A percentile compares a stretch with the other conserved stretches of the same genome.
Conservation (phyloP, 2,113 vertebrate genomes). For the Oenanthe melanoleuca region DNA sequence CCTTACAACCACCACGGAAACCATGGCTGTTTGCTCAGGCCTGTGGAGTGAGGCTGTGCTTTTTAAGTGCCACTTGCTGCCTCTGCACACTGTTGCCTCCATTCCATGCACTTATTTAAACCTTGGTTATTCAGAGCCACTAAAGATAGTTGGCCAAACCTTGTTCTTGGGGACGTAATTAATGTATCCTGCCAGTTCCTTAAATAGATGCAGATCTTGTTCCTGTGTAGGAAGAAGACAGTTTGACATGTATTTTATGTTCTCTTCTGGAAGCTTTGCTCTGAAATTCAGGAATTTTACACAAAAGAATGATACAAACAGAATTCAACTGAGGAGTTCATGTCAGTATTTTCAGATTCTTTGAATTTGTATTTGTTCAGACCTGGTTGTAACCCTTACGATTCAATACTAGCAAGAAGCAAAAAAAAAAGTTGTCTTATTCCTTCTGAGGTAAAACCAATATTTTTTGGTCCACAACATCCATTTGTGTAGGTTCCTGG, state of each 20-base stretch:
- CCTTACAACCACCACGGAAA: conserved; percentile 52
- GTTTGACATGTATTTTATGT: not conserved
- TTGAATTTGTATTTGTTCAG: not conserved
- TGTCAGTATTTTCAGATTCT: not conserved
- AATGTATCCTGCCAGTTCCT: conserved; percentile 5
- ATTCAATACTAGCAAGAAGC: not conserved
- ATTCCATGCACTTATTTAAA: not conserved
- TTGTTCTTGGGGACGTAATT: not conserved
- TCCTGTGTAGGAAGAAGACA: not conserved
- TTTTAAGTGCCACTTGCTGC: conserved; percentile 47
- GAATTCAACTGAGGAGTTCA: not conserved
- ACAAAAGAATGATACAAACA: not conserved
- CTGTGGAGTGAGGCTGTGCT: not conserved
- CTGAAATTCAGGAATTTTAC: not conserved
- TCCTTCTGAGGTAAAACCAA: not conserved
- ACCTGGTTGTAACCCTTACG: not conserved
- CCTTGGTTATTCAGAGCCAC: not conserved
- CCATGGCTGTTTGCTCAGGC: conserved; percentile 18
- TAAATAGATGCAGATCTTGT: not conserved
- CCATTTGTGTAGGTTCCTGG: not conserved
- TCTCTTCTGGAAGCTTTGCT: not conserved
- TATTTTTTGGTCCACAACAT: not conserved
- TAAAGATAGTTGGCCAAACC: conserved; percentile 17
- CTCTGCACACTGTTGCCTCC: not conserved
- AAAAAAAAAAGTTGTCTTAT: not conserved